Percentiles rank a stretch among this genome's conserved stretches.
Evolutionary conservation across 2,888 invertebrate genomes (phyloP).

Genomic region (Rotaria socialis): DNA sequence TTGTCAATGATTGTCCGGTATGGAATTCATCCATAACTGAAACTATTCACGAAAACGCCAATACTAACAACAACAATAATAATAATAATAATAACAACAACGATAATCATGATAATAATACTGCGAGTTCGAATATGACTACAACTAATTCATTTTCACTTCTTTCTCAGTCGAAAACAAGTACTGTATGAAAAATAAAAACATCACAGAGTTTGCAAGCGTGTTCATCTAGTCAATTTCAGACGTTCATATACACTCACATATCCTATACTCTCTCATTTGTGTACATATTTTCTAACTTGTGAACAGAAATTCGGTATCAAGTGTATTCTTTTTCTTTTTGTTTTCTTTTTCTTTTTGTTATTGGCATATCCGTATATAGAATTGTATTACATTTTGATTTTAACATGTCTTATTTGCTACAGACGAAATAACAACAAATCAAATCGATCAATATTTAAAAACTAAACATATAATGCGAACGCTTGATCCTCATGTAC

Average conservation of each 20-base stretch:
- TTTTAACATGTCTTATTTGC: neutral
- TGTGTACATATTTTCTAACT: neutral
- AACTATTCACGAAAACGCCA: neutral
- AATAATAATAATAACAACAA: neutral
- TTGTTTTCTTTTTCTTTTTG: neutral
- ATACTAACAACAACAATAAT: neutral
- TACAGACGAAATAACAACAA: neutral
- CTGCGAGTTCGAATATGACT: too few relatives aligned
- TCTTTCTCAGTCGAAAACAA: too few relatives aligned
- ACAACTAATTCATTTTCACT: too few relatives aligned
- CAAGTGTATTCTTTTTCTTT: neutral
- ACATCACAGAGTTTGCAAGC: too few relatives aligned
- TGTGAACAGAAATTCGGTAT: conserved; percentile 13
- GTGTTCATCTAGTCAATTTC: too few relatives aligned
- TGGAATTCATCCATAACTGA: neutral
- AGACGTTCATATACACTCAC: too few relatives aligned
- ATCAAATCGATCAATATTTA: too few relatives aligned
- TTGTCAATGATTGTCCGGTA: neutral
- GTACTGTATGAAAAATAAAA: too few relatives aligned
- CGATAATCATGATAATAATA: neutral
- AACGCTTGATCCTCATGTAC: too few relatives aligned
- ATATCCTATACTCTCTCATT: too few relatives aligned
- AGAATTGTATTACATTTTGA: conserved; percentile 8
- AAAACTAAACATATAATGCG: too few relatives aligned
- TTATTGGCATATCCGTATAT: neutral